These are phyloP conservation scores for Rostratula benghalensis DNA, from an alignment of 2,113 vertebrate species.

Conservation along the genomic window DNA sequence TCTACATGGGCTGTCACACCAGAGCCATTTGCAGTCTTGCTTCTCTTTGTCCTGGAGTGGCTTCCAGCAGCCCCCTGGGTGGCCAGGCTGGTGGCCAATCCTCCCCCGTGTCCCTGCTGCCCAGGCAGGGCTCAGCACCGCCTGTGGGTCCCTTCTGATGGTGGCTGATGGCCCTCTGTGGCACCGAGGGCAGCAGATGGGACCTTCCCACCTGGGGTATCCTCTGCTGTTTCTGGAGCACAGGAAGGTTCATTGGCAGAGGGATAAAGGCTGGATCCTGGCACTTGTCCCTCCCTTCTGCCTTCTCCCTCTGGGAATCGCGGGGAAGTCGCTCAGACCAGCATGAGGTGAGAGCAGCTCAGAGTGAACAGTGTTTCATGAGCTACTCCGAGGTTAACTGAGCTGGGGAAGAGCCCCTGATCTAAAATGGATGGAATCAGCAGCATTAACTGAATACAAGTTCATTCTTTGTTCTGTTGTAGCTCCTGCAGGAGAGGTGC, in stretches of 20 bases:
- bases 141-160: not conserved
- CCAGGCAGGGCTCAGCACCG: not conserved
- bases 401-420: not conserved
- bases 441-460: not conserved
- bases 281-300: fast-evolving
- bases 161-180: not conserved
- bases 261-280: not conserved
- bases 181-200: not conserved
- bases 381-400: not conserved
- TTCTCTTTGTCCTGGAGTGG: not conserved
- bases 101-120: not conserved
- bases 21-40: not conserved
- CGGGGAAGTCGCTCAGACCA: fast-evolving
- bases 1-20: not conserved
- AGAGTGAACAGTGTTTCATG: not conserved
- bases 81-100: fast-evolving
- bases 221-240: not conserved
- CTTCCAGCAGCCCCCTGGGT: not conserved
- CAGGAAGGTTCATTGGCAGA: not conserved
- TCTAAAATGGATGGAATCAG: not conserved
- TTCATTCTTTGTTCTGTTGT: not conserved
- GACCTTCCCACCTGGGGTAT: not conserved
- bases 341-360: not conserved
- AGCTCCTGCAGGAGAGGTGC: not conserved
- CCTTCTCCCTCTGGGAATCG: not conserved